These are phyloP conservation scores for Poecile atricapillus DNA, from an alignment of 2,113 vertebrate species.

Conservation along the genomic window DNA sequence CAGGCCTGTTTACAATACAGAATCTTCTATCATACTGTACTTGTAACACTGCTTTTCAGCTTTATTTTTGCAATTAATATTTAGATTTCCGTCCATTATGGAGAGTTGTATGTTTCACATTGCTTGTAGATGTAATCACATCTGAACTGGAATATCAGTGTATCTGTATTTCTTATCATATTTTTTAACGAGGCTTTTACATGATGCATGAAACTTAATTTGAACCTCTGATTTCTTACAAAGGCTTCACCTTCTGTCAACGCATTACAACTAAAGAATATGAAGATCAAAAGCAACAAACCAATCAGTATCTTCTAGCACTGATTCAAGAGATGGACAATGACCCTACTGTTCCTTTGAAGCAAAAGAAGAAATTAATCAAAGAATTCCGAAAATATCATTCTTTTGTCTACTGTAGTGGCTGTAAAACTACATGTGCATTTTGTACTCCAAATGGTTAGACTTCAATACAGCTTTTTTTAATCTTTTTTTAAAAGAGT, in stretches of 20 bases:
- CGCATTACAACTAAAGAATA: conserved; percentile 75
- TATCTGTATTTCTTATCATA: neutral
- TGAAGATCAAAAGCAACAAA: conserved; percentile 73
- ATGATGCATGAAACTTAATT: neutral
- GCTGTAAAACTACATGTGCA: conserved; percentile 48
- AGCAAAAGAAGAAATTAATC: conserved; percentile 76
- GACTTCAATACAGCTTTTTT: neutral
- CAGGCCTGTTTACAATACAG: neutral
- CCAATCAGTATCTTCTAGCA: conserved; percentile 70
- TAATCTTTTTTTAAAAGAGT: neutral
- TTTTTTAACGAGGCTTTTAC: neutral
- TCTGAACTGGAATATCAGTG: neutral
- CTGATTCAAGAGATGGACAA: conserved; percentile 71
- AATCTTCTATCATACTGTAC: neutral
- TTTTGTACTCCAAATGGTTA: neutral
- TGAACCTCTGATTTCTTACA: neutral
- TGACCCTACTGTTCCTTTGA: conserved; percentile 61
- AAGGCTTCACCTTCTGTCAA: conserved; percentile 84
- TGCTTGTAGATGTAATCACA: neutral
- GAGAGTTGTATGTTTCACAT: neutral
- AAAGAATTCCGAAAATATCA: conserved; percentile 84
- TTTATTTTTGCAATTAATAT: neutral
- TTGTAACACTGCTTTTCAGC: neutral
- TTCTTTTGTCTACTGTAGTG: conserved; percentile 70
- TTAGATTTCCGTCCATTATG: neutral